These are phyloP conservation scores for Calypte anna DNA, from an alignment of 2,113 vertebrate genomes.

Conservation along the genomic window DNA sequence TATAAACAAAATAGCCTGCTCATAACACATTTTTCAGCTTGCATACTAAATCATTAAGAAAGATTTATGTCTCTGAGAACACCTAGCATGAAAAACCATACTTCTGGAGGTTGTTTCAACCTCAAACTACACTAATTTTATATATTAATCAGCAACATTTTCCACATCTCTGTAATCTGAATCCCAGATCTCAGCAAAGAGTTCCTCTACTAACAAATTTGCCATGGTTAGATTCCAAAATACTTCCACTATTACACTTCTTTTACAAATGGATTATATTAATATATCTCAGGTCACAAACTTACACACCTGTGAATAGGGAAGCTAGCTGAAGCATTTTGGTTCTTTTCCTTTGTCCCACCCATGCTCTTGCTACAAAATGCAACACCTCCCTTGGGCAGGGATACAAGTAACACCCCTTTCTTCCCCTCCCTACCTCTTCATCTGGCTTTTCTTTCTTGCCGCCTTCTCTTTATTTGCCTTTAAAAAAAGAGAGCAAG, in stretches of 20 bases:
- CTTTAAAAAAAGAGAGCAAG: slow-evolving; percentile 53
- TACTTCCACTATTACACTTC: not conserved
- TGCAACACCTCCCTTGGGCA: not conserved
- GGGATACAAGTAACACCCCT: not conserved
- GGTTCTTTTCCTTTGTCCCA: not conserved
- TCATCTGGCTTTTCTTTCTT: slow-evolving; percentile 47
- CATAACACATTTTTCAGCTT: not conserved
- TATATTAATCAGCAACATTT: not conserved
- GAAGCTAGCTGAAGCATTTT: not conserved
- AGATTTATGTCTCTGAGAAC: not conserved
- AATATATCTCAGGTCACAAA: not conserved
- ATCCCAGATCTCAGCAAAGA: not conserved
- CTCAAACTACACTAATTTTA: not conserved
- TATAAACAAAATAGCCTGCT: not conserved
- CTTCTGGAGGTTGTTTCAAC: not conserved
- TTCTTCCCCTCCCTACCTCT: slow-evolving; percentile 68
- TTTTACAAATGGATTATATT: not conserved
- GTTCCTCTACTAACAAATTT: not conserved
- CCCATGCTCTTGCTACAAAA: not conserved
- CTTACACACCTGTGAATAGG: not conserved
- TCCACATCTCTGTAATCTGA: not conserved
- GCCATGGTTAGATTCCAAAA: not conserved
- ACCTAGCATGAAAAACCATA: not conserved
- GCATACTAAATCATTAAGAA: not conserved
- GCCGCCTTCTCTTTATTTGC: slow-evolving; percentile 42